Percentiles rank a stretch among this genome's conserved stretches.
These are phyloP conservation scores for Brachymystax lenok DNA, from an alignment of 2,797 vertebrate genomes.

Conservation along the genomic window DNA sequence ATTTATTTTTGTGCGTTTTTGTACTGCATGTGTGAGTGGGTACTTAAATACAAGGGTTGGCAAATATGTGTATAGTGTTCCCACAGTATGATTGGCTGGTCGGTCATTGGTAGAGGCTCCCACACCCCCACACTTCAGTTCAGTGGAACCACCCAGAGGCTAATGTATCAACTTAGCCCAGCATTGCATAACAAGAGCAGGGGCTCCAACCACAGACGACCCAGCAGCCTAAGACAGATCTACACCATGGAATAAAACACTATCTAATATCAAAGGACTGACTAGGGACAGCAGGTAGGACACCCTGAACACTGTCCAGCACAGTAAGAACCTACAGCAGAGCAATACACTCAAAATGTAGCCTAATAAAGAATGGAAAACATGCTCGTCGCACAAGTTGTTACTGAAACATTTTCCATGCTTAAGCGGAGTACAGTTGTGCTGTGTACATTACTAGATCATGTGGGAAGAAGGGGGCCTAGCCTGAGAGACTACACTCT, in stretches of 20 bases:
- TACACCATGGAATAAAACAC: background rate
- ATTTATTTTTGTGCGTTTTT: conserved; percentile 31
- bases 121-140: conserved; percentile 35
- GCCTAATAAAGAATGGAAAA: too few species aligned
- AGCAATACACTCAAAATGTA: too few species aligned
- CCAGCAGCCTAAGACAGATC: background rate
- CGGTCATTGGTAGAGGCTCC: conserved; percentile 27
- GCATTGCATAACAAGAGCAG: background rate
- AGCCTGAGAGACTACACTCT: too few species aligned
- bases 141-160: conserved; percentile 27
- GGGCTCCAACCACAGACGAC: background rate
- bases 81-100: background rate
- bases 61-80: background rate
- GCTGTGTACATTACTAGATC: too few species aligned
- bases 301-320: too few species aligned
- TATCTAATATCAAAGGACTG: too few species aligned
- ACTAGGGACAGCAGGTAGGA: too few species aligned
- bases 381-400: too few species aligned
- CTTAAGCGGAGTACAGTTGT: too few species aligned
- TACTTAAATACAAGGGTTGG: background rate
- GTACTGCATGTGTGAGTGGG: conserved; percentile 20
- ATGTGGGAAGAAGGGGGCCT: too few species aligned
- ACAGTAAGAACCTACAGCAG: too few species aligned
- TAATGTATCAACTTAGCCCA: conserved; percentile 6
- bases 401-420: too few species aligned